A percentile compares a stretch with the other conserved stretches of the same genome.
Evolutionary conservation across 1,140 invertebrate genomes (phyloP).

Genomic region (Oryctes rhinoceros): DNA sequence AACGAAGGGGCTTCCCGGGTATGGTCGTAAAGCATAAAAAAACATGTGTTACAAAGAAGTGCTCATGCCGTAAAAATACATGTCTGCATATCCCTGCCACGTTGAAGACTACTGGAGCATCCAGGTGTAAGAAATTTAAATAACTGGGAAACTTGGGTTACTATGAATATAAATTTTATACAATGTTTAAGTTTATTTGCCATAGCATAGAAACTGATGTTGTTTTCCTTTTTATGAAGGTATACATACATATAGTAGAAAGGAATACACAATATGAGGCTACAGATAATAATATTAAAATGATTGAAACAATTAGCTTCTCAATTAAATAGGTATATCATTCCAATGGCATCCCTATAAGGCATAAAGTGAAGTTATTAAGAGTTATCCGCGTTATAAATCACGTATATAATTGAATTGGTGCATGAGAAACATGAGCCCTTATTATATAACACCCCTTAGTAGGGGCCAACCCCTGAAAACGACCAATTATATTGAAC

Average conservation of each 20-base stretch:
- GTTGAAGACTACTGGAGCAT: background rate
- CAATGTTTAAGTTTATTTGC: constrained; percentile 9
- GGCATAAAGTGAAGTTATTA: constrained; percentile 25
- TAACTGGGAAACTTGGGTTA: constrained; percentile 21
- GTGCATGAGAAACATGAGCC: constrained; percentile 48
- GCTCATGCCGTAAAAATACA: constrained; percentile 15
- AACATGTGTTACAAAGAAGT: constrained; percentile 15
- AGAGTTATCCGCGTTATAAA: constrained; percentile 52
- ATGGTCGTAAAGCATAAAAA: constrained; percentile 15
- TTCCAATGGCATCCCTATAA: background rate
- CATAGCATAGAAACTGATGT: background rate
- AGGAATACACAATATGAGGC: background rate
- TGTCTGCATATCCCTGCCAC: background rate
- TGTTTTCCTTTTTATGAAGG: constrained; percentile 25
- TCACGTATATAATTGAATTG: constrained; percentile 56
- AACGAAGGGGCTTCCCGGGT: background rate
- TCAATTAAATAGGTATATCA: background rate
- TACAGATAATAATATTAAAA: background rate
- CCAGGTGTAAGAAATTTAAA: constrained; percentile 34
- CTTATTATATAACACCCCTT: constrained; percentile 49
- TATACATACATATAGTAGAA: background rate
- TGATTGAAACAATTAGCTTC: constrained; percentile 9
- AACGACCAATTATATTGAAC: constrained; percentile 56
- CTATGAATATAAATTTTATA: constrained; percentile 26
- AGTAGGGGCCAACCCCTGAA: constrained; percentile 39